phyloP scores from a whole-genome alignment of 2,797 vertebrate species.

The Leucoraja ocellata region DNA sequence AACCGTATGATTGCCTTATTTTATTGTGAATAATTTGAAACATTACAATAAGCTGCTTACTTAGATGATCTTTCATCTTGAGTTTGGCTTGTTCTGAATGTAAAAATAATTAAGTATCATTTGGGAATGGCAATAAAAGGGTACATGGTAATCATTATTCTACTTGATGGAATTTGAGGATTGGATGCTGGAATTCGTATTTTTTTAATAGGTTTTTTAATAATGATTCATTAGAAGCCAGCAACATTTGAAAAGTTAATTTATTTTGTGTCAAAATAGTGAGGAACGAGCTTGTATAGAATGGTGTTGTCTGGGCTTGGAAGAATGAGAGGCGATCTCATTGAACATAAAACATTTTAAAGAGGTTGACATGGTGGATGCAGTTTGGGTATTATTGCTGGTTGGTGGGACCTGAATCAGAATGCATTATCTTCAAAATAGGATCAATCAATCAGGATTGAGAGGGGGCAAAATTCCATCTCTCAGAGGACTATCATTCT shows the following conservation, averaged over 20 bases:
- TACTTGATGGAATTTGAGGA: background rate
- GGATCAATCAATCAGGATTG: background rate
- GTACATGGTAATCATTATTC: background rate
- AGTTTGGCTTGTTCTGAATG: background rate
- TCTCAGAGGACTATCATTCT: no score
- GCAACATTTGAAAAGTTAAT: background rate
- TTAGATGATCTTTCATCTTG: background rate
- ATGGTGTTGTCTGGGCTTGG: background rate
- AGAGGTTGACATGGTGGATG: no score
- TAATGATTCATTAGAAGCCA: background rate
- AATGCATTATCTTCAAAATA: background rate
- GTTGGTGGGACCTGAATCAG: no score
- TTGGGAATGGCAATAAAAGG: background rate
- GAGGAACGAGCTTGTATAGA: background rate
- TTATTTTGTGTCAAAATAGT: background rate
- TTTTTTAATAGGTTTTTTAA: background rate
- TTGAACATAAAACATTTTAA: no score
- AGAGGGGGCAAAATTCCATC: background rate
- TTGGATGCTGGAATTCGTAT: background rate
- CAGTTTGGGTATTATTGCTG: no score
- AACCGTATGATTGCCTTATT: background rate
- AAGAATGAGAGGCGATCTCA: background rate
- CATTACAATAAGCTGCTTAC: background rate
- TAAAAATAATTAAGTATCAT: background rate
- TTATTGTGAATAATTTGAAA: slow-evolving; percentile 8